Evolutionary conservation across 2,113 vertebrate species (phyloP).

Genomic region (Archilochus colubris): DNA sequence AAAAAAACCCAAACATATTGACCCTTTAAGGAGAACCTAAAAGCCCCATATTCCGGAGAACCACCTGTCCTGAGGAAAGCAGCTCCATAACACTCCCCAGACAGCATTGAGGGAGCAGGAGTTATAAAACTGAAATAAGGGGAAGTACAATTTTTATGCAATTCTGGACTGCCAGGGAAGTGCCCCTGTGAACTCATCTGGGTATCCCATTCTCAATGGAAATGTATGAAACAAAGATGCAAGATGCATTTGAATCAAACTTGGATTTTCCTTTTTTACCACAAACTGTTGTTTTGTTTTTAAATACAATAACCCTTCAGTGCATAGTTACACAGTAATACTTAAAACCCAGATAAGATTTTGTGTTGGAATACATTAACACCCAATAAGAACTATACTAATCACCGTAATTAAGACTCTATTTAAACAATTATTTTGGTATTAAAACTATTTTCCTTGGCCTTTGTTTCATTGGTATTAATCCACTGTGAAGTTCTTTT

Average conservation of each 20-base stretch:
- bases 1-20: too few relatives aligned
- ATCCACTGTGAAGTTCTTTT: slow-evolving; percentile 1
- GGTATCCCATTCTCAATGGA: background rate
- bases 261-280: background rate
- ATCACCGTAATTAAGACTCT: slow-evolving; percentile 35
- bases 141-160: background rate
- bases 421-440: slow-evolving; percentile 59
- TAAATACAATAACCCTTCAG: background rate
- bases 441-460: slow-evolving; percentile 47
- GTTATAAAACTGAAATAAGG: background rate
- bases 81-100: background rate
- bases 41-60: background rate
- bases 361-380: background rate
- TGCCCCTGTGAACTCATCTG: accelerated
- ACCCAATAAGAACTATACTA: slow-evolving; percentile 43
- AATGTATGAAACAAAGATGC: background rate
- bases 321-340: background rate
- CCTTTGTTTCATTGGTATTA: slow-evolving; percentile 22
- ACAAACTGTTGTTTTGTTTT: background rate
- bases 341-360: background rate
- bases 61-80: background rate
- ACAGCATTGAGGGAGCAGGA: background rate
- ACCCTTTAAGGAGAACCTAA: background rate
- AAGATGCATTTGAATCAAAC: background rate
- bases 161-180: accelerated